Conservation (phyloP, 1,140 invertebrate genomes). For the Drosophila micromelanica region DNA sequence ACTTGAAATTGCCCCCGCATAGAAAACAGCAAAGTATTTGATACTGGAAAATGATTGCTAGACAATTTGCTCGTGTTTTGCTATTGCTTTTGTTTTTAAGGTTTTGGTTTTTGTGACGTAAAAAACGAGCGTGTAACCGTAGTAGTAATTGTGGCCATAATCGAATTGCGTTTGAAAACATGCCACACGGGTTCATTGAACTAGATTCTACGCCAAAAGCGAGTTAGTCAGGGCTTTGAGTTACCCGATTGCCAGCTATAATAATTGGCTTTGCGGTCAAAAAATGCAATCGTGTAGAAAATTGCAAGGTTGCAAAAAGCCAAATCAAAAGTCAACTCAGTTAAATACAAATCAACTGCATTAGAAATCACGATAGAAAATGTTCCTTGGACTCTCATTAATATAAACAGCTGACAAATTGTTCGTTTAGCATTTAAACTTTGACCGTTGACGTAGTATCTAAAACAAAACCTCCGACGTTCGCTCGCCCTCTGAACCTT, state of each 20-base stretch:
- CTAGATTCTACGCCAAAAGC: slow-evolving; percentile 44
- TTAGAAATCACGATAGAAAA: slow-evolving; percentile 5
- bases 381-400: slow-evolving; percentile 11
- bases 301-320: slow-evolving; percentile 66
- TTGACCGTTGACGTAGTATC: slow-evolving; percentile 43
- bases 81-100: slow-evolving; percentile 3
- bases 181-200: slow-evolving; percentile 44
- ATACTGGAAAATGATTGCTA: slow-evolving; percentile 19
- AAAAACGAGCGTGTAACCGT: slow-evolving; percentile 38
- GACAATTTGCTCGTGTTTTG: slow-evolving; percentile 2
- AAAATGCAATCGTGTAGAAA: slow-evolving; percentile 73
- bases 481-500: not conserved
- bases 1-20: slow-evolving; percentile 6
- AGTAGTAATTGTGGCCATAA: slow-evolving; percentile 35
- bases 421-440: slow-evolving; percentile 5
- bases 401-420: not conserved
- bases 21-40: slow-evolving; percentile 15
- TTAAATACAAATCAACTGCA: slow-evolving; percentile 19
- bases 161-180: slow-evolving; percentile 41
- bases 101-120: slow-evolving; percentile 18
- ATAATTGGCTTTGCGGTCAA: slow-evolving; percentile 63
- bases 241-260: slow-evolving; percentile 40
- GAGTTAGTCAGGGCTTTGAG: slow-evolving; percentile 44
- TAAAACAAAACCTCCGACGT: not conserved
- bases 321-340: slow-evolving; percentile 26